Evolutionary conservation across 2,113 vertebrate species (phyloP), one percentile per base, ranked within the genome.

Genomic region (Shinisaurus crocodilurus): DNA sequence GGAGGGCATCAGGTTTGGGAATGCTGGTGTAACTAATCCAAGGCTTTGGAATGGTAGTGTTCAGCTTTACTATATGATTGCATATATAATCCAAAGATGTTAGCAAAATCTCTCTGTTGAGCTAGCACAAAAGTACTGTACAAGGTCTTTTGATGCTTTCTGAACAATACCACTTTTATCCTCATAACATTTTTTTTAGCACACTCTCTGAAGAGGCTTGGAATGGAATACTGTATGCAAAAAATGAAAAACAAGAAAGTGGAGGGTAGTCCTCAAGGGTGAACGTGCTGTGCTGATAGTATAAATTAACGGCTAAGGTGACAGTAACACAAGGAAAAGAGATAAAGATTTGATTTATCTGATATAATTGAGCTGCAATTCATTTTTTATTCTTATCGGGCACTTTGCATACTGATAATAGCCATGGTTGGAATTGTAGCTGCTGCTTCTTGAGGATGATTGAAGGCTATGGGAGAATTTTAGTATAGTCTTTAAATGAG

Each of bases 341-440:
- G 93, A 94, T 88, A 88, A 94, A 92, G 37, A 91, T 91, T 89
- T 90, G 85, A 90, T 95, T 95, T 94, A 76, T 94, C 95, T 32
- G 16, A 48, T 90, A 60, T 79, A 94, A 60, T 60, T 93, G 90
- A 88, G 15, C 34, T 87, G 84, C 82, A 91, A 91, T 87, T 90
- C 89, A 84, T 90, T 88, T 94, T 94, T 91, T 72, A 80, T 91
- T 95, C 86, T 50, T 93, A 83, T 74, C 43, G 92, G 88, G 88
- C 92, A 88, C 83, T n/a, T 40, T 43, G 13, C n/a, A 27, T 87
- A 67, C 74, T 90, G 75, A 89, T 88, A 94, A 88, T 83, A 87
- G 87, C 40, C 74, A 6, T 67, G 10, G 32, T 86, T 88, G 82
- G 83, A 91, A 13, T 37, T 91, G 57, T n/a, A 95, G 57, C 69